phyloP scores from a whole-genome alignment of 2,113 vertebrate genomes.

The Thryonomys swinderianus region DNA sequence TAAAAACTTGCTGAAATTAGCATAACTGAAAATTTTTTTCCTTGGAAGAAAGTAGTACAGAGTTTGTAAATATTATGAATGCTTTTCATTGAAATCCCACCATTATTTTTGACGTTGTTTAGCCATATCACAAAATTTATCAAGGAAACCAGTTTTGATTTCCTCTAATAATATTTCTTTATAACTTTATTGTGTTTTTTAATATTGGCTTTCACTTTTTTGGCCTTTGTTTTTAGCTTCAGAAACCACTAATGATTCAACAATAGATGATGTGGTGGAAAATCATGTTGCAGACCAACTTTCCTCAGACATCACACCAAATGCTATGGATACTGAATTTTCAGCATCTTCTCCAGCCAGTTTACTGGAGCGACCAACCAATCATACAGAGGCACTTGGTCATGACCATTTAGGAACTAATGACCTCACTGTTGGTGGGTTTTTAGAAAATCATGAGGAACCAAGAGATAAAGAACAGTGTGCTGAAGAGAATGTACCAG shows the following conservation, averaged over 20 bases:
- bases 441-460: slow-evolving; percentile 84
- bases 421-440: slow-evolving; percentile 83
- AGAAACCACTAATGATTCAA: slow-evolving; percentile 84
- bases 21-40: neutral
- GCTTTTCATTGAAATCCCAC: neutral
- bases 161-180: neutral
- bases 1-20: slow-evolving; percentile 17
- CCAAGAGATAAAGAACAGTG: slow-evolving; percentile 83
- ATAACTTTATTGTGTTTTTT: neutral
- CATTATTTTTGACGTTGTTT: slow-evolving; percentile 9
- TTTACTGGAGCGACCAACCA: slow-evolving; percentile 83
- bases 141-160: neutral
- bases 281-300: slow-evolving; percentile 92
- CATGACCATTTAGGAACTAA: slow-evolving; percentile 84
- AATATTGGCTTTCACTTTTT: neutral
- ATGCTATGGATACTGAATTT: slow-evolving; percentile 84
- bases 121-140: neutral
- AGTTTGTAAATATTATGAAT: slow-evolving; percentile 19
- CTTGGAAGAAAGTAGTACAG: neutral
- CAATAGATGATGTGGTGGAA: slow-evolving; percentile 86
- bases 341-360: slow-evolving; percentile 81
- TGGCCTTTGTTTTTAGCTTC: slow-evolving; percentile 79
- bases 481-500: slow-evolving; percentile 82
- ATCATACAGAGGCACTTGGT: slow-evolving; percentile 83
- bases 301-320: slow-evolving; percentile 80